Percentiles rank a stretch among this genome's conserved stretches.
Conservation (phyloP, 2,888 invertebrate species). For the Amitus sp. region DNA sequence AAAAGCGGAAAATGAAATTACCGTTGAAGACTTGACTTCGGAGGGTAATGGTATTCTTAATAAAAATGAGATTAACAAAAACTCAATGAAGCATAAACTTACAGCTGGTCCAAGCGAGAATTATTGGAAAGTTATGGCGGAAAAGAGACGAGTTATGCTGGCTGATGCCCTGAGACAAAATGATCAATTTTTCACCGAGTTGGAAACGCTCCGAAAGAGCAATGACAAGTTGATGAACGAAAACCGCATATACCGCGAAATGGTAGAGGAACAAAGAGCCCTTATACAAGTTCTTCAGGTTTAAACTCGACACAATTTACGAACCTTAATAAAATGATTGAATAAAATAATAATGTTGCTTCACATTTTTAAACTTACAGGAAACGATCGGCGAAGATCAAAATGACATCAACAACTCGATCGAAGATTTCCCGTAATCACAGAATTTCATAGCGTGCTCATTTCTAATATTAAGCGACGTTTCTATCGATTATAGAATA, state of each 20-base stretch:
- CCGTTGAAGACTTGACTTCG: constrained; percentile 76
- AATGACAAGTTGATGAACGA: constrained; percentile 73
- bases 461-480: too few relatives aligned
- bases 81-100: not conserved
- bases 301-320: constrained; percentile 41
- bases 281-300: constrained; percentile 82
- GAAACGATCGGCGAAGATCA: constrained; percentile 74
- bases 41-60: constrained; percentile 64
- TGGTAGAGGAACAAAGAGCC: constrained; percentile 79
- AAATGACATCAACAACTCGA: constrained; percentile 59
- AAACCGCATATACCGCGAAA: constrained; percentile 74
- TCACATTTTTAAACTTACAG: constrained; percentile 60
- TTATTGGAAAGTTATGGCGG: constrained; percentile 82
- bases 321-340: constrained; percentile 3
- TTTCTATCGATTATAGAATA: too few relatives aligned
- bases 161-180: constrained; percentile 81
- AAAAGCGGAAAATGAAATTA: constrained; percentile 66
- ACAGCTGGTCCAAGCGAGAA: constrained; percentile 74
- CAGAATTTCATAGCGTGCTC: not conserved
- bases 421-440: constrained; percentile 52
- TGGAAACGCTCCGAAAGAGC: too few relatives aligned
- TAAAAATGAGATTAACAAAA: not conserved
- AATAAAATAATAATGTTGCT: constrained; percentile 12
- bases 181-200: constrained; percentile 62
- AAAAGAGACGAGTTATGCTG: constrained; percentile 77